phyloP scores from a whole-genome alignment of 2,113 vertebrate species.

The Zosterops lateralis region DNA sequence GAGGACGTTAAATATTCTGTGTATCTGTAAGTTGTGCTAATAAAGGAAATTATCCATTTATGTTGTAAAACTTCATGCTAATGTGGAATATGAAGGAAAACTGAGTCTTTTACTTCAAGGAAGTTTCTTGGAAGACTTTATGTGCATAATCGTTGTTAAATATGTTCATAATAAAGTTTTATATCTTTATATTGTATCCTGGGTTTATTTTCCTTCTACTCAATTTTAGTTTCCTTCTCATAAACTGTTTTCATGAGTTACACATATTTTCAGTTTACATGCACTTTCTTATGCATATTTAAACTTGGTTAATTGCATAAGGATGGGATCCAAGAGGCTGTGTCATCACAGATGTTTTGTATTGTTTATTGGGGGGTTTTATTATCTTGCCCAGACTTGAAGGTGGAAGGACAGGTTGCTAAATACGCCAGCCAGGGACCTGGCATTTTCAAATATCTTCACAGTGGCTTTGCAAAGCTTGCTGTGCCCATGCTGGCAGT shows the following conservation, averaged over 20 bases:
- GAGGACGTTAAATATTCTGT: neutral
- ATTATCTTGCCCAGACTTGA: neutral
- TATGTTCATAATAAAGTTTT: slow-evolving; percentile 65
- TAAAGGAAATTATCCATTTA: neutral
- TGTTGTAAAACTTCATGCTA: neutral
- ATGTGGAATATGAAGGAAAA: slow-evolving; percentile 25
- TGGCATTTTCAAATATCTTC: neutral
- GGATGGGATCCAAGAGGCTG: neutral
- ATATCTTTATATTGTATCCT: slow-evolving; percentile 20
- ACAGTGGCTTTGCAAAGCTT: neutral
- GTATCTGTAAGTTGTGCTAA: neutral
- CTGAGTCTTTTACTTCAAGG: slow-evolving; percentile 24
- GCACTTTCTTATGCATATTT: neutral
- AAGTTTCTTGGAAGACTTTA: slow-evolving; percentile 24
- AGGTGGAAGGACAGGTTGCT: neutral
- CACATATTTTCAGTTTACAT: neutral
- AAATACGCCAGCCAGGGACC: accelerated
- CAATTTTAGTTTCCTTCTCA: neutral
- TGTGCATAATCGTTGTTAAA: slow-evolving; percentile 45
- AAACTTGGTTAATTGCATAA: neutral
- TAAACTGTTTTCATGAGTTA: neutral
- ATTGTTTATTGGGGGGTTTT: neutral
- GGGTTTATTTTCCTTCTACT: neutral
- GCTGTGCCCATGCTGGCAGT: neutral
- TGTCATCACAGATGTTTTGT: neutral